Evolutionary conservation across 2,113 vertebrate genomes (phyloP).

Genomic region (Lepisosteus oculatus): DNA sequence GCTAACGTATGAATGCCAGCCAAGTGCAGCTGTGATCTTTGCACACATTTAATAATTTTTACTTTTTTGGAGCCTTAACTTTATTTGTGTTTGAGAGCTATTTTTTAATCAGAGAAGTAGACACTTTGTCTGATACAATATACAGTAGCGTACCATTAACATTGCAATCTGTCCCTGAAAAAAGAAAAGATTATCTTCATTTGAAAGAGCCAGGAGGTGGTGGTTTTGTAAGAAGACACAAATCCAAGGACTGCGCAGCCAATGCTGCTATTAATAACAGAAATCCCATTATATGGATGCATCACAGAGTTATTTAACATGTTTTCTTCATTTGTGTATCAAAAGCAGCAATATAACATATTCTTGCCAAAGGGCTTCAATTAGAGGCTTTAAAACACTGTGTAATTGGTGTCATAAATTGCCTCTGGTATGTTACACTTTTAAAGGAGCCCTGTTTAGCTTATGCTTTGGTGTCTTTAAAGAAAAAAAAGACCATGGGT

Average conservation of each 20-base stretch:
- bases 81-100: too few relatives aligned
- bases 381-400: slow-evolving; percentile 67
- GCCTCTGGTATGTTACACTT: slow-evolving; percentile 55
- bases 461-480: slow-evolving; percentile 52
- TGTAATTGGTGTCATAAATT: slow-evolving; percentile 69
- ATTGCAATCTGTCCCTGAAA: slow-evolving; percentile 69
- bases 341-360: slow-evolving; percentile 62
- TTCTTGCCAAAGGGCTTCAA: slow-evolving; percentile 70
- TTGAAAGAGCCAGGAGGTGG: slow-evolving; percentile 36
- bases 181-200: slow-evolving; percentile 67
- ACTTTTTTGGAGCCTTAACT: too few relatives aligned
- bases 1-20: too few relatives aligned
- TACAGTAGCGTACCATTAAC: slow-evolving; percentile 49
- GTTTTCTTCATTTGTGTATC: slow-evolving; percentile 67
- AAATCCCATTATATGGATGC: slow-evolving; percentile 59
- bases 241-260: slow-evolving; percentile 59
- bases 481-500: slow-evolving; percentile 33
- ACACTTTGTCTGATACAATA: too few relatives aligned
- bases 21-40: too few relatives aligned
- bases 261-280: slow-evolving; percentile 59
- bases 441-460: slow-evolving; percentile 42
- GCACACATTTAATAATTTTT: too few relatives aligned
- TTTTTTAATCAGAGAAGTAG: too few relatives aligned
- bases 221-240: slow-evolving; percentile 57
- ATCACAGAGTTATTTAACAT: slow-evolving; percentile 51